Conservation (phyloP, 2,797 vertebrate species). For the Amniataba percoides region DNA sequence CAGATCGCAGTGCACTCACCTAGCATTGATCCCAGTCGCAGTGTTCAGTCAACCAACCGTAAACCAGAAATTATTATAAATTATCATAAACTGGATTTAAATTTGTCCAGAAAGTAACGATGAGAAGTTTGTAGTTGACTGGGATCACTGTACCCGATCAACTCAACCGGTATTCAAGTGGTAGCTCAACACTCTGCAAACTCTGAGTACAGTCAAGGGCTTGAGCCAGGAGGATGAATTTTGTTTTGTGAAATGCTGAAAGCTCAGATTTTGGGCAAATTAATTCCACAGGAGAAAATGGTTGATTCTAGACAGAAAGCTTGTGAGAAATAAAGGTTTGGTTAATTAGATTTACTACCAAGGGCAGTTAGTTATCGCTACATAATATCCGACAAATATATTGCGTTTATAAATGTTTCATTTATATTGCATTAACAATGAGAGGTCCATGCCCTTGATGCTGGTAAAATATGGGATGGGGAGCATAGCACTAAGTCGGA, state of each 20-base stretch:
- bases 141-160: slow-evolving; percentile 23
- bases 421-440: slow-evolving; percentile 63
- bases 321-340: slow-evolving; percentile 68
- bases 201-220: slow-evolving; percentile 41
- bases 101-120: slow-evolving; percentile 49
- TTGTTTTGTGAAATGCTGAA: slow-evolving; percentile 66
- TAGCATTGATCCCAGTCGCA: slow-evolving; percentile 50
- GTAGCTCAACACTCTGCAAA: slow-evolving; percentile 33
- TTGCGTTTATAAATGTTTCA: slow-evolving; percentile 68
- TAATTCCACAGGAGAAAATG: slow-evolving; percentile 57
- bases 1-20: slow-evolving; percentile 41
- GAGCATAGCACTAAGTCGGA: slow-evolving; percentile 43
- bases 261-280: slow-evolving; percentile 56
- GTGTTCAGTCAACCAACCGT: slow-evolving; percentile 45
- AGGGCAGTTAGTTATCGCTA: slow-evolving; percentile 66
- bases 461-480: slow-evolving; percentile 63
- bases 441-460: slow-evolving; percentile 66
- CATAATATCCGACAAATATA: slow-evolving; percentile 64
- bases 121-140: slow-evolving; percentile 34
- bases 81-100: slow-evolving; percentile 30
- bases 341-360: slow-evolving; percentile 71
- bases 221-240: slow-evolving; percentile 55
- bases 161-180: slow-evolving; percentile 33
- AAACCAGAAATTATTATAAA: slow-evolving; percentile 33
- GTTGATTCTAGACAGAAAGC: slow-evolving; percentile 54